A percentile compares a stretch with the other conserved stretches of the same genome.
Conservation (phyloP, 2,888 invertebrate species). For the Graphium colonna region DNA sequence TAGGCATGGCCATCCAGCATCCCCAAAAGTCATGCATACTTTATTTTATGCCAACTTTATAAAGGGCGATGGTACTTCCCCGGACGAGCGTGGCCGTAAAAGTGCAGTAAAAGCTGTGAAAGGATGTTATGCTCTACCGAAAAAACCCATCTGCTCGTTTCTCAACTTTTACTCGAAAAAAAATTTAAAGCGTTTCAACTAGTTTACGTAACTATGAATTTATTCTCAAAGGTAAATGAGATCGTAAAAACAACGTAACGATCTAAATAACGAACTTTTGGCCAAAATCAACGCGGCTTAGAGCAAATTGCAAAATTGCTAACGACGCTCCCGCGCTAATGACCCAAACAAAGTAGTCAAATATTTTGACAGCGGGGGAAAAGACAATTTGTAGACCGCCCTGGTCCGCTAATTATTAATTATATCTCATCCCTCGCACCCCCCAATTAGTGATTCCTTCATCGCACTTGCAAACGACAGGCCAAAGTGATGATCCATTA, state of each 20-base stretch:
- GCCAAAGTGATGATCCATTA: not conserved
- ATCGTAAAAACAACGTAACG: not conserved
- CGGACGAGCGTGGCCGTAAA: too few species aligned
- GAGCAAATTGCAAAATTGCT: conserved; percentile 7
- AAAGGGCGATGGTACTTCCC: too few species aligned
- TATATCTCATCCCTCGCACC: conserved; percentile 16
- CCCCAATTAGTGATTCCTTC: conserved; percentile 14
- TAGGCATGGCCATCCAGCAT: too few species aligned
- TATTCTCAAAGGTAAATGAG: not conserved
- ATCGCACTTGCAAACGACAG: conserved; percentile 2
- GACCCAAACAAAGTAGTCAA: conserved; percentile 21
- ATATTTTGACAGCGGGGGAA: conserved; percentile 22
- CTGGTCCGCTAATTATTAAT: conserved; percentile 20
- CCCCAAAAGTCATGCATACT: too few species aligned
- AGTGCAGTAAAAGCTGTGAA: too few species aligned
- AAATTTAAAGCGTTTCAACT: too few species aligned
- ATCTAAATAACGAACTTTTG: conserved; percentile 7
- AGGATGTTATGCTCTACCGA: too few species aligned
- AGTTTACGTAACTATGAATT: too few species aligned
- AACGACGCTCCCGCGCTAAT: conserved; percentile 16
- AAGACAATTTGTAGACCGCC: conserved; percentile 15
- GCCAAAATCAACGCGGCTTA: conserved; percentile 4
- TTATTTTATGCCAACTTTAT: too few species aligned
- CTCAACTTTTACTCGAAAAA: too few species aligned
- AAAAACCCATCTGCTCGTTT: too few species aligned